Base-by-base conservation (phyloP, 2,888 invertebrate genomes). In the Melieria crassipennis region DNA sequence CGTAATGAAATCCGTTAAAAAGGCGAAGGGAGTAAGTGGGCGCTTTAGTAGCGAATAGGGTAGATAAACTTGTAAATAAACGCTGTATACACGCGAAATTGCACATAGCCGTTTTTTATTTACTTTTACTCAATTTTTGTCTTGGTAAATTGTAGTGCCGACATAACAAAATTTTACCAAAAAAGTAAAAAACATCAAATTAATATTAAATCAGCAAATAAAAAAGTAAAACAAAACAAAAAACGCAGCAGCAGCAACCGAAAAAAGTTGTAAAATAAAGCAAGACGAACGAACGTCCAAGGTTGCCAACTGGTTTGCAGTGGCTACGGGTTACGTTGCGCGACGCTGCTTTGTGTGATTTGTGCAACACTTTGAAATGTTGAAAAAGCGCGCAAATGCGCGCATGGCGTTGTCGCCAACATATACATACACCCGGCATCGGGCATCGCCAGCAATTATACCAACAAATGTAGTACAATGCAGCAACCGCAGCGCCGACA, bases 261-360 rank as follows among this genome's bases (percentile, higher is more conserved):
- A 30, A 30, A 30, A 30, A 30, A 30, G 30, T 30, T 30, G 30
- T 30, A 57, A 57, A 57, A 9, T 9, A 57, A n/a, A 42, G 30
- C 5, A 58, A 58, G 16, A n/a, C 11, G 67, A 70, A 13, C 52
- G 62, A 72, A 69, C 13, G 63, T 71, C 75, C 76, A 76, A 76
- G 76, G 76, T 76, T 76, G 74, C 75, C 73, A 74, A 75, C 76
- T 61, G 75, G 75, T 76, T 76, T 70, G 56, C 55, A 70, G 70
- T 68, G n/a, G 16, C 4, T 13, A 58, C 10, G 16, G 16, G 16
- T 58, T 58, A 30, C 42, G 30, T 30, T 30, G 30, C 30, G 30
- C 30, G 30, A 30, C 30, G 30, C 30, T 30, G 30, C 30, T 30
- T 57, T 13, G 13, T 13, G 10, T 10, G 11, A 9, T 57, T 57